phyloP scores from a whole-genome alignment of 2,797 vertebrate species.

The Nothura maculosa region DNA sequence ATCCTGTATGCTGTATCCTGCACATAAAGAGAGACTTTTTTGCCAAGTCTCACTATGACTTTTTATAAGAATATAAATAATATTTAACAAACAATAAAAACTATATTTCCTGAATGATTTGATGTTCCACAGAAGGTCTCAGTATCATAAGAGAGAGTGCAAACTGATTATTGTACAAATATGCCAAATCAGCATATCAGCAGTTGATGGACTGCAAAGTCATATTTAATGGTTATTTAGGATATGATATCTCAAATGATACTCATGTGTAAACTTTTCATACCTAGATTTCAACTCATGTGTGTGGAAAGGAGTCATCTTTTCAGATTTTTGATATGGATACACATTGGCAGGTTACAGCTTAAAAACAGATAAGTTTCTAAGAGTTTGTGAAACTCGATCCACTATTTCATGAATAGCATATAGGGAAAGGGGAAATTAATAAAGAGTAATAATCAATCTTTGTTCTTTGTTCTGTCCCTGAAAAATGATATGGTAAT shows the following conservation, averaged over 20 bases:
- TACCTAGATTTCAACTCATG: neutral
- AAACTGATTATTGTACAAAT: neutral
- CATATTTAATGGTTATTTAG: neutral
- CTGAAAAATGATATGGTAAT: neutral
- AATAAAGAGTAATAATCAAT: neutral
- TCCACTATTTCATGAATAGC: neutral
- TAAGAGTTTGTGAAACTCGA: neutral
- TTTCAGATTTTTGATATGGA: neutral
- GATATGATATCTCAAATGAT: neutral
- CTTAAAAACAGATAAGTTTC: neutral
- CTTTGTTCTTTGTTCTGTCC: neutral
- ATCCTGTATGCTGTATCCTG: neutral
- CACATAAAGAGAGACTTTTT: neutral
- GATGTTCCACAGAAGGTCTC: neutral
- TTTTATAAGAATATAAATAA: neutral
- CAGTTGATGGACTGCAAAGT: neutral
- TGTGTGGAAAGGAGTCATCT: neutral
- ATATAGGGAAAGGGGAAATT: neutral
- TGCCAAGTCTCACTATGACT: conserved; percentile 8
- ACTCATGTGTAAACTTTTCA: neutral
- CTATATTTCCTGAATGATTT: neutral
- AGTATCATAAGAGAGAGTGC: neutral
- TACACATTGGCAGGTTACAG: neutral
- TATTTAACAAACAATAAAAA: neutral
- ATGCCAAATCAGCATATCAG: neutral